phyloP scores from a whole-genome alignment of 2,888 invertebrate genomes.

The Julus scanicus region DNA sequence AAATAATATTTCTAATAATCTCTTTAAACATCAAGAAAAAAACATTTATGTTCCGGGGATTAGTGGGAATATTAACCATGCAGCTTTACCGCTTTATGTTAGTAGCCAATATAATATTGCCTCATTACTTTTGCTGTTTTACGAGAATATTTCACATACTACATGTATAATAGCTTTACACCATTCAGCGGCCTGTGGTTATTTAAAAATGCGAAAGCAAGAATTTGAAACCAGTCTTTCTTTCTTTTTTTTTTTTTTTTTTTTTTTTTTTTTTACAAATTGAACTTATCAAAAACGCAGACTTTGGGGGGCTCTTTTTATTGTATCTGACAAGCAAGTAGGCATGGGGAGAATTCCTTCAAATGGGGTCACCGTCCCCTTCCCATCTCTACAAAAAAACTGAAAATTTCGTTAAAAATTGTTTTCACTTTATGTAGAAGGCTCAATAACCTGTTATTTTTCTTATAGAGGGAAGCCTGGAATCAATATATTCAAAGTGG shows the following conservation, averaged over 20 bases:
- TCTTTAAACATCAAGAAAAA: no score
- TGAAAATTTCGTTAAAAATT: neutral
- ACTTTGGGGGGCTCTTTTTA: neutral
- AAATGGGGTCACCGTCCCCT: slow-evolving; percentile 42
- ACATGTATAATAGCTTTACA: neutral
- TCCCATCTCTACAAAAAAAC: neutral
- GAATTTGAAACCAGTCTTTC: slow-evolving; percentile 12
- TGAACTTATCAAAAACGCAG: slow-evolving; percentile 38
- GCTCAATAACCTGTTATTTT: slow-evolving; percentile 13
- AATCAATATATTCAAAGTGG: slow-evolving; percentile 34
- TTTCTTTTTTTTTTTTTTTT: neutral
- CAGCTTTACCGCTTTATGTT: no score
- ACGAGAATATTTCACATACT: neutral
- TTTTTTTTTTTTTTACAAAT: neutral
- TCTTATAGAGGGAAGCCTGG: neutral
- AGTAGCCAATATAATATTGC: no score
- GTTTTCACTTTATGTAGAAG: slow-evolving; percentile 32
- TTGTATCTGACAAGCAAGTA: neutral
- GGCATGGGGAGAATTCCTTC: slow-evolving; percentile 22
- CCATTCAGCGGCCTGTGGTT: slow-evolving; percentile 8
- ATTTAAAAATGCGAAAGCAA: neutral
- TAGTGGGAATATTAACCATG: no score
- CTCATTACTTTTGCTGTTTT: neutral
- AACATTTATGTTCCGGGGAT: no score
- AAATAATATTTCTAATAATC: no score